Evolutionary conservation across 1,140 invertebrate genomes (phyloP).

Genomic region (Liolophura sinensis): DNA sequence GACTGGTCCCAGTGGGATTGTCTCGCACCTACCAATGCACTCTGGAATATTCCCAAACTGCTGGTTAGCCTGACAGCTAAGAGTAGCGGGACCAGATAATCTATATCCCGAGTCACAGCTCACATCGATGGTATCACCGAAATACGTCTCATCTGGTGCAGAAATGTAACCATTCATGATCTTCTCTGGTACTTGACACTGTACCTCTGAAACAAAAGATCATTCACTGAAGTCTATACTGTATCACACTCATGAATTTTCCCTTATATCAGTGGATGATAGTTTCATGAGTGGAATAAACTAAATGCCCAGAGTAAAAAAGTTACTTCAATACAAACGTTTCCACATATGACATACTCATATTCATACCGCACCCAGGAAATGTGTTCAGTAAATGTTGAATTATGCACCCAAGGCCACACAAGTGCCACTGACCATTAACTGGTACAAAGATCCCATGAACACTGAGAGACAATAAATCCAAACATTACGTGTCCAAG

Average conservation of each 20-base stretch:
- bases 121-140: slow-evolving; percentile 6
- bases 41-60: slow-evolving; percentile 16
- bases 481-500: too few species aligned
- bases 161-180: slow-evolving; percentile 18
- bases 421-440: background rate
- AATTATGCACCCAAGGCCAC: background rate
- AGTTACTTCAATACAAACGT: background rate
- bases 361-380: background rate
- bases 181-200: slow-evolving; percentile 15
- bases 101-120: slow-evolving; percentile 17
- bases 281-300: background rate
- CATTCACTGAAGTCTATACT: background rate
- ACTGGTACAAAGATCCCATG: too few species aligned
- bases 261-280: background rate
- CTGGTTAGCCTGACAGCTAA: slow-evolving; percentile 18
- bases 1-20: background rate
- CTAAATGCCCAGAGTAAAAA: background rate
- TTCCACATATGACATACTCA: background rate
- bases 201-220: slow-evolving; percentile 18
- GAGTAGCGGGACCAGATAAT: slow-evolving; percentile 7
- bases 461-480: too few species aligned
- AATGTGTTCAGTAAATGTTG: too few species aligned
- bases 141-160: slow-evolving; percentile 1
- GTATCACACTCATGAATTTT: background rate
- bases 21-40: slow-evolving; percentile 20